Evolutionary conservation across 2,113 vertebrate species (phyloP).

Genomic region (Sinosuthora webbiana): DNA sequence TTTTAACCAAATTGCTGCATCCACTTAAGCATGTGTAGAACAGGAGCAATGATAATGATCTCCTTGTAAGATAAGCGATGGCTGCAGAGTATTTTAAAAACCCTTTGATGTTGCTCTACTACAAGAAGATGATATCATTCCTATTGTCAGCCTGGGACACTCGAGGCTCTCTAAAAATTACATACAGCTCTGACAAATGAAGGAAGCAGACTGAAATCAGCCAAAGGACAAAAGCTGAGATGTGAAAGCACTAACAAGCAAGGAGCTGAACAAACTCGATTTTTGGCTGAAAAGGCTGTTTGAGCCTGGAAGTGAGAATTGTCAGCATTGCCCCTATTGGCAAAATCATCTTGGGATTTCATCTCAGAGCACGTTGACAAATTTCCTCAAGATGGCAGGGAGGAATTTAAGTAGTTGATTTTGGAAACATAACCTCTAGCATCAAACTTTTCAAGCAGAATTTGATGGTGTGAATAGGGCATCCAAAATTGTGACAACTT

Average conservation of each 20-base stretch:
- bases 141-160: background rate
- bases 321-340: background rate
- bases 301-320: background rate
- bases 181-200: background rate
- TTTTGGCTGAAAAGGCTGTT: background rate
- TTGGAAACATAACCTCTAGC: constrained; percentile 10
- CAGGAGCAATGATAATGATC: background rate
- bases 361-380: background rate
- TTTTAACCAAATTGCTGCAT: background rate
- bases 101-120: background rate
- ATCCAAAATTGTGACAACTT: constrained; percentile 40
- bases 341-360: background rate
- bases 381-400: background rate
- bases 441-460: background rate
- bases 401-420: constrained; percentile 14
- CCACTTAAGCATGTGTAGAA: background rate
- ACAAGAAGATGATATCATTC: background rate
- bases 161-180: background rate
- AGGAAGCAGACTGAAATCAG: background rate
- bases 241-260: background rate
- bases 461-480: constrained; percentile 54
- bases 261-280: background rate
- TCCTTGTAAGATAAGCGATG: background rate
- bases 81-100: background rate
- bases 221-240: background rate